Percentiles rank a stretch among this genome's conserved stretches.
These are phyloP conservation scores for Byasa hedistus DNA, from an alignment of 2,888 invertebrate species.

Conservation along the genomic window DNA sequence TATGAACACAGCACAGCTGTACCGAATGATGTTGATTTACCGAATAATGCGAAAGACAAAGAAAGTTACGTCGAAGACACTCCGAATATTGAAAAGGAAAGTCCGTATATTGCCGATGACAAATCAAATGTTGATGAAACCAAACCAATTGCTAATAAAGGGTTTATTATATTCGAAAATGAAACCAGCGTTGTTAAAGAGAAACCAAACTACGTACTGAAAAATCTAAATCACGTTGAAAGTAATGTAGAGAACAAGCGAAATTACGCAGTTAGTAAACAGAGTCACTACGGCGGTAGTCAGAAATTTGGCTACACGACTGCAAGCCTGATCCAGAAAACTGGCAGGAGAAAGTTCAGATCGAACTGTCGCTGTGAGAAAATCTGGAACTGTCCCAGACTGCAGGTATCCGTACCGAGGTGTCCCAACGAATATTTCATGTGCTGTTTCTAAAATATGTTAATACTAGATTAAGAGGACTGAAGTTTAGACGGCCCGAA, in stretches of 20 bases:
- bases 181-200: no score
- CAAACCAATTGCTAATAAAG: no score
- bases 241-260: background rate
- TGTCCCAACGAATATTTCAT: conserved; percentile 73
- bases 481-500: background rate
- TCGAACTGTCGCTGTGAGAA: conserved; percentile 71
- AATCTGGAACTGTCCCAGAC: conserved; percentile 72
- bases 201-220: no score
- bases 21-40: background rate
- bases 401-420: conserved; percentile 70
- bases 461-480: background rate
- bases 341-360: conserved; percentile 53
- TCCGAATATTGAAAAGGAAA: no score
- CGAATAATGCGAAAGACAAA: no score
- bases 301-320: conserved; percentile 39
- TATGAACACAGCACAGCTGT: background rate
- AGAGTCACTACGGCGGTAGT: conserved; percentile 34
- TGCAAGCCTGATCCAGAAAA: conserved; percentile 53
- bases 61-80: no score
- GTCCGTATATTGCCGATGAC: no score
- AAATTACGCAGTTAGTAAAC: background rate
- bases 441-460: conserved; percentile 59
- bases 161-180: no score
- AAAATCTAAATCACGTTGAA: no score
- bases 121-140: no score